Conservation (phyloP, 2,888 invertebrate species). For the Eumacrocentrus americanus region DNA sequence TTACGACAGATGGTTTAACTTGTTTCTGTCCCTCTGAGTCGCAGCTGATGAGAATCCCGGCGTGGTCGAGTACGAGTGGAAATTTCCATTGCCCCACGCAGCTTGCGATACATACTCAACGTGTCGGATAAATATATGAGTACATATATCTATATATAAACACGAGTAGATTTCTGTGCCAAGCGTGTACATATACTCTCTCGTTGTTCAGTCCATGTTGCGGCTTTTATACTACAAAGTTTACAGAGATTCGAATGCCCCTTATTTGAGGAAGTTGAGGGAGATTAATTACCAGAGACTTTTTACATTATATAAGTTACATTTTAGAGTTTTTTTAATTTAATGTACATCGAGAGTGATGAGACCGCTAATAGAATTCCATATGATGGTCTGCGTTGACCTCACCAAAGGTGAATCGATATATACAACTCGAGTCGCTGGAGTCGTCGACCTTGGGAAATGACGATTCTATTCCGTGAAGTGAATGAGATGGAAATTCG, state of each 20-base stretch:
- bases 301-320: too few relatives aligned
- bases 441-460: neutral
- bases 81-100: constrained; percentile 43
- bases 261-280: neutral
- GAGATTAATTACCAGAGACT: too few relatives aligned
- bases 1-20: too few relatives aligned
- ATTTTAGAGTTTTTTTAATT: too few relatives aligned
- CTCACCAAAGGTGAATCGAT: neutral
- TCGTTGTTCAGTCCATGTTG: neutral
- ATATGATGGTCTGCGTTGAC: neutral
- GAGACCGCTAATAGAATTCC: too few relatives aligned
- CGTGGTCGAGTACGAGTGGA: constrained; percentile 40
- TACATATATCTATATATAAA: constrained; percentile 4
- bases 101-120: too few relatives aligned
- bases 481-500: constrained; percentile 6
- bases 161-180: neutral
- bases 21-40: too few relatives aligned
- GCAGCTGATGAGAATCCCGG: constrained; percentile 25
- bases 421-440: neutral
- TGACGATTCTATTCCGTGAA: neutral
- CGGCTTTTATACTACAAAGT: neutral
- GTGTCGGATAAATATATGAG: constrained; percentile 1
- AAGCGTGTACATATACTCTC: neutral
- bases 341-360: too few relatives aligned
- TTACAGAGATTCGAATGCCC: neutral